These are phyloP conservation scores for Cosmia trapezina DNA, from an alignment of 2,888 invertebrate species.

Conservation along the genomic window DNA sequence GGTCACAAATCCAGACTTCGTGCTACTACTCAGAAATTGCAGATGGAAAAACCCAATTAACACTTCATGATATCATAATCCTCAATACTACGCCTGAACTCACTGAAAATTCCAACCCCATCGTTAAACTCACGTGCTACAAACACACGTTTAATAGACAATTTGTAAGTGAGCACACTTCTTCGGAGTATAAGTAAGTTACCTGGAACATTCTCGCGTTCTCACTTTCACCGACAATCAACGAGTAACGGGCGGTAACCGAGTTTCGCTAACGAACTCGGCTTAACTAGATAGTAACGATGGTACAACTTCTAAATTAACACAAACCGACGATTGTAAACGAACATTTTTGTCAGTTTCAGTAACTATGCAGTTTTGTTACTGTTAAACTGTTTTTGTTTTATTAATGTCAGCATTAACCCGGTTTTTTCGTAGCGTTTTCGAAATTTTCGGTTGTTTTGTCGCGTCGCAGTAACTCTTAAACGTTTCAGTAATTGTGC, in stretches of 20 bases:
- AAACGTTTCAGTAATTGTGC: conserved; percentile 44
- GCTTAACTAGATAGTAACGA: conserved; percentile 85
- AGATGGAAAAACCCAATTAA: too few relatives aligned
- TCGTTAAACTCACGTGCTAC: conserved; percentile 20
- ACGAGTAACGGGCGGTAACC: conserved; percentile 80
- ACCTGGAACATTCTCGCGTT: conserved; percentile 65
- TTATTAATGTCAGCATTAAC: conserved; percentile 22
- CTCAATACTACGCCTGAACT: neutral
- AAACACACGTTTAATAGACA: conserved; percentile 48
- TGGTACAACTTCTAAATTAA: conserved; percentile 84
- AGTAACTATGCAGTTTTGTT: conserved; percentile 46
- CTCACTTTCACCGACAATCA: conserved; percentile 85
- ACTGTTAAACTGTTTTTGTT: neutral
- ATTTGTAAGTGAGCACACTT: conserved; percentile 56
- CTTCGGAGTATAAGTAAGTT: conserved; percentile 60
- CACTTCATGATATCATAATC: too few relatives aligned
- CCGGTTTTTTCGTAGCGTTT: conserved; percentile 1
- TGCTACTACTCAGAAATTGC: too few relatives aligned
- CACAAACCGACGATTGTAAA: conserved; percentile 75
- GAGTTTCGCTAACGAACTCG: conserved; percentile 86
- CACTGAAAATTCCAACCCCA: conserved; percentile 14
- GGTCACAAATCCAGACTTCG: too few relatives aligned
- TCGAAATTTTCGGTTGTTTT: conserved; percentile 15
- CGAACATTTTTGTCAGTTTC: conserved; percentile 70
- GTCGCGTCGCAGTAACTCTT: conserved; percentile 38